Conservation (phyloP, 2,888 invertebrate species). For the Agonopterix heracliana region DNA sequence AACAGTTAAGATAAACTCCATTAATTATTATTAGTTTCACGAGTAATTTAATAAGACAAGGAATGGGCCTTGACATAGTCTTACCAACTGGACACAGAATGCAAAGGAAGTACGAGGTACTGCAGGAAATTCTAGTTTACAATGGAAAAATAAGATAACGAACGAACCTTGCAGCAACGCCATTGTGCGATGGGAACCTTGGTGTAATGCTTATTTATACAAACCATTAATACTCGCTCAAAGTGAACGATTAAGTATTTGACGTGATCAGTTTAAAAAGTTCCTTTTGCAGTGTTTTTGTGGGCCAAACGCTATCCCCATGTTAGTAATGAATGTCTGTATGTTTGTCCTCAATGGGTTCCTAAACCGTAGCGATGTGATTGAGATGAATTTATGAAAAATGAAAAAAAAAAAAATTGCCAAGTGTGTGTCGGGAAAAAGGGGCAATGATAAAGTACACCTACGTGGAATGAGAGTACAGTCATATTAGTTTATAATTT, state of each 20-base stretch:
- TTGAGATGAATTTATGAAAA: too few relatives aligned
- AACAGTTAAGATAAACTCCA: conserved; percentile 41
- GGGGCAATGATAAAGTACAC: too few relatives aligned
- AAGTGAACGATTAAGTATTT: background rate
- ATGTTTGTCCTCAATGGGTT: too few relatives aligned
- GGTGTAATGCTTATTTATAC: background rate
- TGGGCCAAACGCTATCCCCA: too few relatives aligned
- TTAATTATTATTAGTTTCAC: conserved; percentile 44
- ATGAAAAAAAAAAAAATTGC: too few relatives aligned
- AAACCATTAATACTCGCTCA: background rate
- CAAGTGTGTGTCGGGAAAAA: too few relatives aligned
- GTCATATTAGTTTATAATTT: too few relatives aligned
- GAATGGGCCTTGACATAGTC: conserved; percentile 51
- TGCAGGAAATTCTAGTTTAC: conserved; percentile 41
- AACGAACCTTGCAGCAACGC: conserved; percentile 21
- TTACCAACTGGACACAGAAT: conserved; percentile 29
- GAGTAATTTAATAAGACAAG: conserved; percentile 38
- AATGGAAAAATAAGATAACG: conserved; percentile 35
- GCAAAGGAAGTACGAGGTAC: conserved; percentile 45
- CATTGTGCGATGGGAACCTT: conserved; percentile 11
- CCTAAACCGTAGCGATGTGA: too few relatives aligned
- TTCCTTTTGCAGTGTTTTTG: too few relatives aligned
- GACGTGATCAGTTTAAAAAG: too few relatives aligned
- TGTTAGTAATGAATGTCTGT: too few relatives aligned
- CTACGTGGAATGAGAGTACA: too few relatives aligned